Evolutionary conservation across 2,797 vertebrate species (phyloP), one percentile per base, ranked within the genome.

Genomic region (Bovichtus variegatus): DNA sequence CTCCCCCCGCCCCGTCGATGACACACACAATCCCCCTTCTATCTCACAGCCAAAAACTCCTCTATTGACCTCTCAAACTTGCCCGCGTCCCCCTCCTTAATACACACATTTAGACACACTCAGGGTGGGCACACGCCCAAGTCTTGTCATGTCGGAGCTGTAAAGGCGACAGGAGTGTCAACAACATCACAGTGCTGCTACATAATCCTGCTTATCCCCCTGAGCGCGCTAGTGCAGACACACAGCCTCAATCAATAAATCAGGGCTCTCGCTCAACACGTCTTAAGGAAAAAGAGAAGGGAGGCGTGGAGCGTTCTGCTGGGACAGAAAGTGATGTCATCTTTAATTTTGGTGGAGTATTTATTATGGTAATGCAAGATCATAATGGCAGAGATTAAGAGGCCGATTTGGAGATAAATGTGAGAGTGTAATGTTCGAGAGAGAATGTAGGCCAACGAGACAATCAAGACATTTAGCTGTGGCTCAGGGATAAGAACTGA

Each of bases 131-230:
- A 84, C 72, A 38, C 38, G 34, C 68, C 86, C 88, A 89, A 81
- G 77, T 46, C 84, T 69, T 76, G 82, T 80, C 85, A 71, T 83
- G 81, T 84, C 5, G 9, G 69, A 75, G 81, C 80, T 80, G 83
- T 84, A 78, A 87, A 87, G 81, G 86, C 50, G 72, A 91, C 89
- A 87, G 83, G 63, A 85, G 87, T 79, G 87, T 91, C 92, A 90
- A 90, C 89, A 91, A 59, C 84, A 88, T 90, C 81, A 75, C 60
- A 63, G 85, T 41, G 82, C 44, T 57, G 85, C 84, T 65, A 81
- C 80, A 80, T 88, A 91, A 89, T 91, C 86, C 82, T 31, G 70
- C 79, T 69, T 80, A 38, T 54, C 73, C 68, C 58, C 74, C 72
- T 0, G 67, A 69, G 82, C 76, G 27, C 23, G 38, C 40, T 70